Base-by-base conservation (phyloP, 2,888 invertebrate species). In the Drosophila prostipennis region DNA sequence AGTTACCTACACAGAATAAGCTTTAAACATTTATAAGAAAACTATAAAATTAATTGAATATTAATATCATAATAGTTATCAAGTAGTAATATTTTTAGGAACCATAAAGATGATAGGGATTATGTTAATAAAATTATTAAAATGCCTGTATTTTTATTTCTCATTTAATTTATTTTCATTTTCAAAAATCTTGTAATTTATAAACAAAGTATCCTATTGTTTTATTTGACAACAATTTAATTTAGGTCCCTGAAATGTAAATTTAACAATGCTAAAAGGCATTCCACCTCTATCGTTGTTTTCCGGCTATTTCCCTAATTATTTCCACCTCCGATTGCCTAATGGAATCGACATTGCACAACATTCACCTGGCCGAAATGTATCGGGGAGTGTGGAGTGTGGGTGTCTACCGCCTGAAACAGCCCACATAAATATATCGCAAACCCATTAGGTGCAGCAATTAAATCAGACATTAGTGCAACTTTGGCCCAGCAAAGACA, bases 341-440 rank as follows among this genome's bases (percentile, higher is more conserved):
- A 74, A 74, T 74, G 63, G 52, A 72, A 60, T 49, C 34, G 40
- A 19, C 54, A 49, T 64, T 54, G 64, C 43, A 45, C 67, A 68
- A 56, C 56, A 51, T 39, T 56, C 34, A 26, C 64, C 63, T 64
- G 64, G 43, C 61, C 55, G 37, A 54, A 78, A 63, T 59, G 42
- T 19, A 63, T 46, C 67, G 52, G 37, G 11, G 1, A 26, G 5
- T 26, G 6, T 26, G 1, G 6, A 37, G 45, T 19, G 64, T 64
- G 64, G 64, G 64, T 64, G 39, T 34, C 52, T 32, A 13, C 5
- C 34, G 36, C 36, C 42, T 37, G 45, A 43, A 45, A 26, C 58
- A 32, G 29, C 51, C 68, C 49, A 58, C 68, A 68, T 68, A 46
- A 59, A 53, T 39, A 32, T 13, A 43, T 39, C 19, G 68, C 26